Conservation (phyloP, 2,888 invertebrate species). For the Spisula solida region DNA sequence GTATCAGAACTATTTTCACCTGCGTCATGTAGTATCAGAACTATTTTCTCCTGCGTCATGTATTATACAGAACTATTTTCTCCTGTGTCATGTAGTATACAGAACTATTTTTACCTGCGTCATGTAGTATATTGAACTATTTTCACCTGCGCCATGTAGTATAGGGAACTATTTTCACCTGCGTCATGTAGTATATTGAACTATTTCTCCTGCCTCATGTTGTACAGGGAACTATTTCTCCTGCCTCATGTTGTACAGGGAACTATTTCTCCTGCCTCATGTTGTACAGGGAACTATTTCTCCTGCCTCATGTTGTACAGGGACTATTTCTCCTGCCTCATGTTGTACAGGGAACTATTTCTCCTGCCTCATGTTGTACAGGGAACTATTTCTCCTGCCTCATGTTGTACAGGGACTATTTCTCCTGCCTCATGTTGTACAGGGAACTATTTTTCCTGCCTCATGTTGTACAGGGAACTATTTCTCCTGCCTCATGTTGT, state of each 20-base stretch:
- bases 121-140: no score
- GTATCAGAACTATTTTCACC: neutral
- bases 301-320: no score
- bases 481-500: no score
- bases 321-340: neutral
- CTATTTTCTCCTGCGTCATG: no score
- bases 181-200: neutral
- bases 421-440: no score
- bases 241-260: no score
- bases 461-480: neutral
- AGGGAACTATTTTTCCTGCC: neutral
- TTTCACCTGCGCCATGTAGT: no score
- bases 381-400: neutral
- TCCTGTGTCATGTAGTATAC: neutral
- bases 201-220: neutral
- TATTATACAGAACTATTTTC: neutral
- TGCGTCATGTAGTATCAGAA: no score
- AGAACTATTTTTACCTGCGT: neutral
- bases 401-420: neutral
- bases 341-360: neutral
- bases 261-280: neutral
- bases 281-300: neutral
- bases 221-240: neutral
- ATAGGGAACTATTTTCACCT: neutral
- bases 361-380: no score